Percentiles rank a stretch among this genome's conserved stretches.
Conservation (phyloP, 1,140 invertebrate genomes). For the Chironomus striatipennis region DNA sequence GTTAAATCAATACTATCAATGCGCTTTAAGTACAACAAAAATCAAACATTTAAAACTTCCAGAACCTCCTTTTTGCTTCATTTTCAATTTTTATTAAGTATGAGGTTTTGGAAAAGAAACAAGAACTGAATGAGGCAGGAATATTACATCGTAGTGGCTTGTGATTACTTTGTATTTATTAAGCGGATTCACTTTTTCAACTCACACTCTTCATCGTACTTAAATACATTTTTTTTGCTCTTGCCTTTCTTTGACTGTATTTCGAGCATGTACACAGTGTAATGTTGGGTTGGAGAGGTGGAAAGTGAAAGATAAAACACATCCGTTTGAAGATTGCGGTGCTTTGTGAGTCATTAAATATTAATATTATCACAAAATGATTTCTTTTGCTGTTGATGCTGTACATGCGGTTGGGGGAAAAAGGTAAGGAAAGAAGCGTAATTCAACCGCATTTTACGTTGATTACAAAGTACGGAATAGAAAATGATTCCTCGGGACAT, state of each 20-base stretch:
- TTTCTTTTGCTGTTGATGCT: not conserved
- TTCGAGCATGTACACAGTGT: not conserved
- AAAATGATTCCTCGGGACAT: not conserved
- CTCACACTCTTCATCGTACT: not conserved
- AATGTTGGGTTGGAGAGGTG: not conserved
- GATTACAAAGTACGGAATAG: constrained; percentile 17
- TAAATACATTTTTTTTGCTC: too few relatives aligned
- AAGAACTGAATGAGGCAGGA: not conserved
- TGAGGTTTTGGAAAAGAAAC: too few relatives aligned
- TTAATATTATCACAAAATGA: constrained; percentile 21
- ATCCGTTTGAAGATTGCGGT: constrained; percentile 17
- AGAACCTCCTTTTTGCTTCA: not conserved
- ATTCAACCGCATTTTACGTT: constrained; percentile 23
- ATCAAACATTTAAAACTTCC: too few relatives aligned
- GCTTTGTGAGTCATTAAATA: constrained; percentile 22
- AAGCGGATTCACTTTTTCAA: not conserved
- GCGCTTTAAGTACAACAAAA: too few relatives aligned
- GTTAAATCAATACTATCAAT: too few relatives aligned
- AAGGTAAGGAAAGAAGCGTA: not conserved
- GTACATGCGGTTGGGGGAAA: too few relatives aligned
- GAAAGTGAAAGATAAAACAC: constrained; percentile 10
- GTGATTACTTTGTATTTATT: constrained; percentile 22
- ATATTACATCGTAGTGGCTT: not conserved
- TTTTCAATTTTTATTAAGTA: not conserved
- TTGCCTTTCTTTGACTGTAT: too few relatives aligned